Evolutionary conservation across 2,797 vertebrate species (phyloP), one percentile per base, ranked within the genome.

Genomic region (Dromococcyx pavoninus): DNA sequence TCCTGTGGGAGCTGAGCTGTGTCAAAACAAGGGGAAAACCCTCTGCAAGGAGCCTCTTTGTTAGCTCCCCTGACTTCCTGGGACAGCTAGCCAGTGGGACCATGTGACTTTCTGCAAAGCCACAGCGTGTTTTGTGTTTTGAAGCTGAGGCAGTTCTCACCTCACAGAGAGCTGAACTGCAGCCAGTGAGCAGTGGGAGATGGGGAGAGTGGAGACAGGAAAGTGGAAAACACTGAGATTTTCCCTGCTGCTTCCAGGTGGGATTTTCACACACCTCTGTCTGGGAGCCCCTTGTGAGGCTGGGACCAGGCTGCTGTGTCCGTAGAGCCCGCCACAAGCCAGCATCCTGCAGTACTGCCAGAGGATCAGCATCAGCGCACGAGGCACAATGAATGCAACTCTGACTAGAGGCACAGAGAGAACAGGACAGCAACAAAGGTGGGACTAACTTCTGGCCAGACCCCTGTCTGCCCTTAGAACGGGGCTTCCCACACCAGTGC

Each of bases 61-160:
- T 81, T 79, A 88, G 94, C 9, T 88, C 53, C 67, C 64, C 56
- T 83, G 86, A 84, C 88, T 88, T 93, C 92, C 94, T 91, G 88
- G 89, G 88, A 91, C 70, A 93, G 89, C 44, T 87, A 93, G 69
- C 13, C 70, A 39, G 76, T 13, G 1, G 25, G 28, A 21, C 71
- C 91, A 88, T 5, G 17, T 64, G 73, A 81, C 58, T 48, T 74
- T 61, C 69, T 72, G 46, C 85, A 93, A 87, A 95, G 83, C 74
- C 70, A 78, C 18, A 64, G 61, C 13, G 3, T 17, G 21, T 69
- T 67, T 75, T 13, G 3, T 17, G 21, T 69, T 67, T 75, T 5
- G 5, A 62, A 88, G 86, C 10, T 0, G 2, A 61, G 32, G 57
- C 41, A 25, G 67, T 51, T 90, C 66, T 71, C 11, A 9, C 15